Conservation (phyloP, 2,797 vertebrate species). For the Peromyscus attwateri region DNA sequence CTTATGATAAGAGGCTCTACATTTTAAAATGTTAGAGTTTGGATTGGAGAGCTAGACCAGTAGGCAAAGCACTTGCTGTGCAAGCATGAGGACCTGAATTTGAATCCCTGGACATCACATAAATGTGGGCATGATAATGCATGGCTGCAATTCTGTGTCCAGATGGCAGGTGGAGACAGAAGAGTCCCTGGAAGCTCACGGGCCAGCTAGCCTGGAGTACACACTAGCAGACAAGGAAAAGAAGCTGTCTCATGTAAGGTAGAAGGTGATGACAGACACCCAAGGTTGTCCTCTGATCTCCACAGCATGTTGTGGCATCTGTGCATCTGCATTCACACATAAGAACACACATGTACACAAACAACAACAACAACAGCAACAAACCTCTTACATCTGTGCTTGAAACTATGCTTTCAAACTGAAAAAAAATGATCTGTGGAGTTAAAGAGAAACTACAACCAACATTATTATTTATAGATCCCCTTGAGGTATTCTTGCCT, state of each 20-base stretch:
- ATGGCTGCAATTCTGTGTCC: not conserved
- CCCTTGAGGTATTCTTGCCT: not conserved
- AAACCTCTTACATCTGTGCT: not conserved
- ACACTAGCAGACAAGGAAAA: too few relatives aligned
- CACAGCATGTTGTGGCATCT: not conserved
- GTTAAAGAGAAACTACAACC: conserved; percentile 2
- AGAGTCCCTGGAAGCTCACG: not conserved
- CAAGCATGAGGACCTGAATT: not conserved
- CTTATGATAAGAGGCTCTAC: not conserved
- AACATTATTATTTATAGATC: not conserved
- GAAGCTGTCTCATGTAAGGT: too few relatives aligned
- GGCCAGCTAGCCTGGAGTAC: not conserved
- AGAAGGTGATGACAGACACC: too few relatives aligned
- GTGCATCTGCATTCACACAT: not conserved
- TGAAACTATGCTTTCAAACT: conserved; percentile 6
- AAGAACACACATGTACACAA: not conserved
- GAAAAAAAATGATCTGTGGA: not conserved
- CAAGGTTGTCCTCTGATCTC: not conserved
- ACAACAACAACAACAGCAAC: not conserved
- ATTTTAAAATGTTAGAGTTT: not conserved
- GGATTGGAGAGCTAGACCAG: not conserved
- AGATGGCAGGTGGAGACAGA: not conserved
- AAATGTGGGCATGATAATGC: too few relatives aligned
- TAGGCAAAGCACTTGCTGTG: not conserved
- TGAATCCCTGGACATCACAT: not conserved